Evolutionary conservation across 35 echinoderm and acorn worm genomes (phyloP), one percentile per base, ranked within the genome.

Genomic region (Diadema setosum): DNA sequence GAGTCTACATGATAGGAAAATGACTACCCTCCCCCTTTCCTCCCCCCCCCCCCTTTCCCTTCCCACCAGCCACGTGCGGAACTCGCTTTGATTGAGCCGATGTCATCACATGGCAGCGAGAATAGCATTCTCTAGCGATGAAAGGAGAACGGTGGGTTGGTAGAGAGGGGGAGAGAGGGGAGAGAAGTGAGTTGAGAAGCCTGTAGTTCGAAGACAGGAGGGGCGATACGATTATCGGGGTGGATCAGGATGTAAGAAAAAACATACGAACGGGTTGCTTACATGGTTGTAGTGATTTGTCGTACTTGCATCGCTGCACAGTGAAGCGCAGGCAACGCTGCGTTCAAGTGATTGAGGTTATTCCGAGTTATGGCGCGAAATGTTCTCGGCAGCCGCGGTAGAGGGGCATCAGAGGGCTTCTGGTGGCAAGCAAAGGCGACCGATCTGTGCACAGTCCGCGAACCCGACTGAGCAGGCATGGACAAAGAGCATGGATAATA

Each of bases 281-380:
- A 78, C 73, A 78, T 78, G 35, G 73, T 42, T 44, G 73, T 25
- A 14, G 73, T 42, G 20, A 41, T 41, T 20, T 78, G 73, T 41
- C 73, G 73, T 78, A 78, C 73, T 78, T 78, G 73, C 73, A 78
- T 78, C 44, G 73, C 73, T 78, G 44, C 73, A 78, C 73, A 31
- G 15, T 78, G 3, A 78, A 78, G 73, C 73, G 40, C 73, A 78
- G 39, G 8, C 1, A 78, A 41, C 73, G 73, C 73, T 35, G 11
- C 29, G 29, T 78, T 78, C 9, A 44, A 78, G 73, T 78, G 21
- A 78, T 8, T 78, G 73, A 44, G 39, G 73, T 43, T 14, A 20
- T 31, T 44, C 37, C 20, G 4, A 44, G 37, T 25, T 78, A 36
- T 20, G 14, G 73, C 40, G 37, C 73, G 73, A 24, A 41, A 41